These are phyloP conservation scores for Notechis scutatus DNA, from an alignment of 2,113 vertebrate genomes.

Conservation along the genomic window DNA sequence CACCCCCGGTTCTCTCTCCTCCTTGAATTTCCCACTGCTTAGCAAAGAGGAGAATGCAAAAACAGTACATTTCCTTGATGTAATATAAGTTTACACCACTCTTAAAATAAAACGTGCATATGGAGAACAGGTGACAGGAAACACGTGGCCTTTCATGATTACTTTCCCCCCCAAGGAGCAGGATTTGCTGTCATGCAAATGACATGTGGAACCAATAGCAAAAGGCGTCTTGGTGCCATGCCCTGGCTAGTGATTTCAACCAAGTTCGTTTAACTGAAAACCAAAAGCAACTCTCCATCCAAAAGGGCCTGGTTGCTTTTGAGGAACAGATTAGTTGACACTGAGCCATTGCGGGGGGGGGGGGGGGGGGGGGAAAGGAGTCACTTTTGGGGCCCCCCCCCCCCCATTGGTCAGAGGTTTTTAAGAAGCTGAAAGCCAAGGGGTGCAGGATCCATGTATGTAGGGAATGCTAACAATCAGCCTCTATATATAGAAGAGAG, in stretches of 20 bases:
- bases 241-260: background rate
- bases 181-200: background rate
- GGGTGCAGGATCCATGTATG: background rate
- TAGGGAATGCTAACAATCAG: fast-evolving
- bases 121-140: background rate
- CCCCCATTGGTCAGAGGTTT: background rate
- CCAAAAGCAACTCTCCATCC: background rate
- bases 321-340: background rate
- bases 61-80: background rate
- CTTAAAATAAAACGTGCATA: background rate
- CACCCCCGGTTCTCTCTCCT: background rate
- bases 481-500: background rate
- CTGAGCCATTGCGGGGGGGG: background rate
- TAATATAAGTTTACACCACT: background rate
- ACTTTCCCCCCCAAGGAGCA: background rate
- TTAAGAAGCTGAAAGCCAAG: background rate
- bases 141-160: background rate
- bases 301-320: background rate
- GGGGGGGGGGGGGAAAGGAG: too few species aligned
- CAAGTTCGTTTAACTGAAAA: background rate
- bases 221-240: background rate
- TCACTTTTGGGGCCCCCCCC: background rate
- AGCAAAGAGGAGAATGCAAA: background rate
- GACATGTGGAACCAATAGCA: background rate
- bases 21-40: background rate